Evolutionary conservation across 53 echinoderm and acorn worm genomes (phyloP), one percentile per base, ranked within the genome.

Genomic region (Antedon mediterranea): DNA sequence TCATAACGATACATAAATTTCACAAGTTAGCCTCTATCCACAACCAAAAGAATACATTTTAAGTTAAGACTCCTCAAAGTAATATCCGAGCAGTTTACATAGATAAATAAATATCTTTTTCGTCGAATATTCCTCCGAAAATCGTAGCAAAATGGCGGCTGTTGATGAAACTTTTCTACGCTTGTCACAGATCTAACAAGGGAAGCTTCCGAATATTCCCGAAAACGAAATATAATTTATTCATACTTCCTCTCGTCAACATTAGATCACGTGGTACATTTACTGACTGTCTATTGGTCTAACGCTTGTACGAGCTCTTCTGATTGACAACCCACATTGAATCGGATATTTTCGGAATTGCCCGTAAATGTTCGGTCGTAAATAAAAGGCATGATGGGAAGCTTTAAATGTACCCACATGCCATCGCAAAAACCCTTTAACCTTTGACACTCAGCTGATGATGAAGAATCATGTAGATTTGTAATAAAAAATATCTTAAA

Each of bases 91-190:
- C 20, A 57, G 57, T 57, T 57, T 57, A 57, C 20, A 57, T 8
- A 57, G 9, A 23, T 57, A 57, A 57, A 57, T 57, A 57, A 57
- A 57, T 57, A 57, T 57, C 7, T 23, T 57, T 57, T 57, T 57
- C 9, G 57, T 57, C 23, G 57, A 57, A 57, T 57, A 57, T 57
- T 57, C 89, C 82, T 85, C 86, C 85, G 82, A 89, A 87, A 86
- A 72, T 77, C 81, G 72, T 71, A 85, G 83, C 86, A 98, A 98
- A 93, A 98, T 98, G 98, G 98, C 98, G 98, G 98, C 98, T 98
- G 98, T 98, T 98, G 98, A 93, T 92, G 89, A 91, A 83, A 83
- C 88, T 89, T 92, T 92, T 90, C 89, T 93, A 90, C 93, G 92
- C 93, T 93, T 98, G 98, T 93, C 93, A 93, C 90, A 93, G 83